These are phyloP conservation scores for Dolichotis patagonum DNA, from an alignment of 2,113 vertebrate species.

Conservation along the genomic window DNA sequence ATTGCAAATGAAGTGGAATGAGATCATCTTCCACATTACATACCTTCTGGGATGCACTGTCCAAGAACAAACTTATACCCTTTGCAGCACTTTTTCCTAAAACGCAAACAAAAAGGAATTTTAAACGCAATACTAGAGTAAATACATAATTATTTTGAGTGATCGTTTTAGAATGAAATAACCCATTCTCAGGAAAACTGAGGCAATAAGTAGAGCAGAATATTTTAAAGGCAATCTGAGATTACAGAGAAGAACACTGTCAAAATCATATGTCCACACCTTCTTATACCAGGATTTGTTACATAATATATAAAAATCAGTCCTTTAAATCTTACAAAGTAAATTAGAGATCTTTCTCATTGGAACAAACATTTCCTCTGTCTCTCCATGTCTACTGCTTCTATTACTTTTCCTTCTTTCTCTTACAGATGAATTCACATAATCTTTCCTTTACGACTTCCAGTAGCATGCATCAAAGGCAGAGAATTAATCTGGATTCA, in stretches of 20 bases:
- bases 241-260: conserved; percentile 1
- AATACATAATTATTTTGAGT: conserved; percentile 24
- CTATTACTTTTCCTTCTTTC: background rate
- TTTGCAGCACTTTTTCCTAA: conserved; percentile 97
- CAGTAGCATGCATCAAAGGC: background rate
- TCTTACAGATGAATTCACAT: background rate
- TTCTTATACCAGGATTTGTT: background rate
- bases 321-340: background rate
- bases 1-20: background rate
- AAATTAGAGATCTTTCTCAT: background rate
- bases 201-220: background rate
- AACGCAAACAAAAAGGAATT: conserved; percentile 84
- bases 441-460: background rate
- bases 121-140: conserved; percentile 28
- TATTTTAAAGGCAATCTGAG: background rate
- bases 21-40: conserved; percentile 73
- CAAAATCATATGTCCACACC: background rate
- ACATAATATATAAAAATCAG: background rate
- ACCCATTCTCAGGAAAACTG: background rate
- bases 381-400: background rate
- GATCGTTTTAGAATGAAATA: conserved; percentile 2
- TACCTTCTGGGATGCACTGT: conserved; percentile 99
- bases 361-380: background rate
- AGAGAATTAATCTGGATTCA: background rate
- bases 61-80: conserved; percentile 99